These are phyloP conservation scores for Luidia sarsii DNA, from an alignment of 53 echinoderm and acorn worm genomes.

Conservation along the genomic window DNA sequence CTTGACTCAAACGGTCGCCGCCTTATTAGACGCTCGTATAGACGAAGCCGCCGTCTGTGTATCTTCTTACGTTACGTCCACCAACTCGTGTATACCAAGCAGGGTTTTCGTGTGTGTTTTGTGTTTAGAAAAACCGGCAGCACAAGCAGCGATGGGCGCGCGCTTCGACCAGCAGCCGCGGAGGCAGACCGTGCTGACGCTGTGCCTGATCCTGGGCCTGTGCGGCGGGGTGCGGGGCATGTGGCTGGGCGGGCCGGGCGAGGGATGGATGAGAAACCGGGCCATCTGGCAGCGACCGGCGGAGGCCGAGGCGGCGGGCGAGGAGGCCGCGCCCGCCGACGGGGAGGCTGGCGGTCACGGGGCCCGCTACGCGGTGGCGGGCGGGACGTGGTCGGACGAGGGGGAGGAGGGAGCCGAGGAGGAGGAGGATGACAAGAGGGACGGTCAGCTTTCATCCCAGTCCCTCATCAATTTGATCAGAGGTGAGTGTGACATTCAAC, in stretches of 20 bases:
- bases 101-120: too few relatives aligned
- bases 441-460: conserved; percentile 16
- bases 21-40: too few relatives aligned
- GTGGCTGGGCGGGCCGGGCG: conserved; percentile 45
- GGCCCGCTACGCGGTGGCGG: neutral
- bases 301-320: neutral
- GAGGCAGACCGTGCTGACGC: too few relatives aligned
- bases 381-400: neutral
- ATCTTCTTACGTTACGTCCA: too few relatives aligned
- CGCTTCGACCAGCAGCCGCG: too few relatives aligned
- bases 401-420: too few relatives aligned
- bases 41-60: too few relatives aligned
- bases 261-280: conserved; percentile 25
- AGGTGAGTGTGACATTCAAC: conserved; percentile 16
- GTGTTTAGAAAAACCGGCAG: too few relatives aligned
- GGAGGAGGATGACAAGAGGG: conserved; percentile 43
- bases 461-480: conserved; percentile 37
- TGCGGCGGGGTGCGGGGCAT: conserved; percentile 20
- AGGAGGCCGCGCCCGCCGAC: neutral
- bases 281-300: conserved; percentile 28
- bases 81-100: too few relatives aligned
- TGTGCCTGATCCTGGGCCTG: conserved; percentile 23
- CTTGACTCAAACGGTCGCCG: too few relatives aligned
- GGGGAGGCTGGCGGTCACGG: neutral
- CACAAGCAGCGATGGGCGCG: too few relatives aligned